Conservation (phyloP, 2,797 vertebrate species). For the Coregonus ussuriensis region DNA sequence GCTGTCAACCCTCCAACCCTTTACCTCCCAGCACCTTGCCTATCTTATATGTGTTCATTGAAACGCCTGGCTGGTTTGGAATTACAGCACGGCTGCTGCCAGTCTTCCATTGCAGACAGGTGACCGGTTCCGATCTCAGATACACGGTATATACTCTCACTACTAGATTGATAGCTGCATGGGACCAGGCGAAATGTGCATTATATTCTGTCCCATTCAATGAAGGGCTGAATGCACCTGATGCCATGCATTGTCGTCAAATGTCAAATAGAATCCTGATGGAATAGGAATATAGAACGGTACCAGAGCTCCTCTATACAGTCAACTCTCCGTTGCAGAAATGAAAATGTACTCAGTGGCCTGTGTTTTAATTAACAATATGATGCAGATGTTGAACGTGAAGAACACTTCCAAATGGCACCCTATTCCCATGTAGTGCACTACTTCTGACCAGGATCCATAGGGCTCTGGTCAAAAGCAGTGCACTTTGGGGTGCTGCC, state of each 20-base stretch:
- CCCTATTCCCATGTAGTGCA: too few species aligned
- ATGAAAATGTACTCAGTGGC: too few species aligned
- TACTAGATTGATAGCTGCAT: background rate
- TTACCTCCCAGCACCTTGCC: background rate
- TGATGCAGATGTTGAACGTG: background rate
- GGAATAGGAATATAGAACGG: background rate
- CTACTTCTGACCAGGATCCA: too few species aligned
- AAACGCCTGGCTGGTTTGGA: constrained; percentile 12
- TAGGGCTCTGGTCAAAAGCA: too few species aligned
- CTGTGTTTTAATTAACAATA: background rate
- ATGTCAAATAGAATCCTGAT: constrained; percentile 8
- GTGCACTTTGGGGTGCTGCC: too few species aligned
- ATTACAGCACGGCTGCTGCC: constrained; percentile 7
- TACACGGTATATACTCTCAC: background rate
- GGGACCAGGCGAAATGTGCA: background rate
- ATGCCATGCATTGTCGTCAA: background rate
- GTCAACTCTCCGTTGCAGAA: background rate
- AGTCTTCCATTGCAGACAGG: constrained; percentile 3
- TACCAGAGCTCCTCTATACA: background rate
- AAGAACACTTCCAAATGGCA: too few species aligned
- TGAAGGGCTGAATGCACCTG: background rate
- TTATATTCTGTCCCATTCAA: constrained; percentile 10
- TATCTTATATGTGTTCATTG: background rate
- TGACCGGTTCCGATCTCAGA: background rate
- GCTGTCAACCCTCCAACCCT: background rate